Conservation (phyloP, 1,140 invertebrate species). For the Drosophila navojoa region DNA sequence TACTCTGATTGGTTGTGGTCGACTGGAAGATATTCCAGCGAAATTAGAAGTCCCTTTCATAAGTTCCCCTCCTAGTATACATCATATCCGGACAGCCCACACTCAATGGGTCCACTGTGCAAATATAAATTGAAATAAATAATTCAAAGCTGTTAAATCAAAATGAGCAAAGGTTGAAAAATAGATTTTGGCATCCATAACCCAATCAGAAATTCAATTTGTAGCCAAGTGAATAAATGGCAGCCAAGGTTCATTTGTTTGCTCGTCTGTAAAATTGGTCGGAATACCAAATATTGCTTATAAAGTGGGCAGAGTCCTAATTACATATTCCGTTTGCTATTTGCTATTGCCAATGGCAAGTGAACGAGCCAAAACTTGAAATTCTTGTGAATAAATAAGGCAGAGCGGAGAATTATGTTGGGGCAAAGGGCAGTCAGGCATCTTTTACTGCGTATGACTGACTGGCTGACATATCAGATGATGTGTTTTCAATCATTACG, state of each 20-base stretch:
- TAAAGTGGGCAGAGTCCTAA: constrained; percentile 20
- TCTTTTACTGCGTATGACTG: constrained; percentile 5
- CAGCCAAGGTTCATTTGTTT: constrained; percentile 16
- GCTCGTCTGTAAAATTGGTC: constrained; percentile 24
- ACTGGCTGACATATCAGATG: constrained; percentile 10
- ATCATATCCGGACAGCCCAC: too few species aligned
- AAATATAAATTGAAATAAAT: too few species aligned
- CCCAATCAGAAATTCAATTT: neutral
- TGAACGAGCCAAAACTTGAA: neutral
- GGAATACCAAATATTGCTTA: neutral
- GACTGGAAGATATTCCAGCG: too few species aligned
- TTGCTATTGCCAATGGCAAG: constrained; percentile 18
- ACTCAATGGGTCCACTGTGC: too few species aligned
- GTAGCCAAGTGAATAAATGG: constrained; percentile 23
- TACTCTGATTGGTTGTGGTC: neutral
- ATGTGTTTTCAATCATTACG: constrained; percentile 72
- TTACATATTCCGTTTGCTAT: constrained; percentile 35
- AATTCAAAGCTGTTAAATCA: neutral
- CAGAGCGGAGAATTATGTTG: neutral
- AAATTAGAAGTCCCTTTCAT: too few species aligned
- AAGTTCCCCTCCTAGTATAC: too few species aligned
- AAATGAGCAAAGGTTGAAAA: neutral
- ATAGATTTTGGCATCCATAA: neutral
- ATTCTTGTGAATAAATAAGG: neutral
- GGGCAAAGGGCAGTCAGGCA: neutral